Evolutionary conservation across 2,797 vertebrate species (phyloP).

Genomic region (Enteromius paludinosus): DNA sequence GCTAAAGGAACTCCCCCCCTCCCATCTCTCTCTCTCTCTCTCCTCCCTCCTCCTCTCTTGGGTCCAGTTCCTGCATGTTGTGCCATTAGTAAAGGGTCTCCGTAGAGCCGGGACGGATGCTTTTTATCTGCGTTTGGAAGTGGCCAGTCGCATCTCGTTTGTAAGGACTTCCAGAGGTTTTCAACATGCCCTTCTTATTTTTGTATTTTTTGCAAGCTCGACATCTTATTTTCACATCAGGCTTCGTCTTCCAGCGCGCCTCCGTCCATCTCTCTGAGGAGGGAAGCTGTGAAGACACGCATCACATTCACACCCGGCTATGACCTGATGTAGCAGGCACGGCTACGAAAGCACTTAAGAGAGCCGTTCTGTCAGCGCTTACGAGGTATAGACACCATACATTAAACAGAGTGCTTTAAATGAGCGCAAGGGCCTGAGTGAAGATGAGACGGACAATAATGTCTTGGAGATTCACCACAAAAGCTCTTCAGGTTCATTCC

Average conservation of each 20-base stretch:
- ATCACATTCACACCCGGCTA: conserved; percentile 8
- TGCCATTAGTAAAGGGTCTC: conserved; percentile 59
- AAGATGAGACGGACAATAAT: conserved; percentile 12
- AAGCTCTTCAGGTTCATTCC: conserved; percentile 27
- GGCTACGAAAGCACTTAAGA: conserved; percentile 31
- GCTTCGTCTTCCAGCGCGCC: background rate
- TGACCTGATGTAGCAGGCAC: conserved; percentile 15
- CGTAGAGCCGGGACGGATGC: conserved; percentile 55
- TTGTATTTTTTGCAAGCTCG: conserved; percentile 28
- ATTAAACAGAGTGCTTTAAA: conserved; percentile 40
- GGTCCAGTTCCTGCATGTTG: conserved; percentile 58
- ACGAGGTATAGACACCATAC: conserved; percentile 14
- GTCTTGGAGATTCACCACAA: conserved; percentile 30
- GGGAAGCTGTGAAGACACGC: conserved; percentile 12
- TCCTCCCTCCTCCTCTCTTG: conserved; percentile 57
- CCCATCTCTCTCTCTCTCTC: conserved; percentile 41
- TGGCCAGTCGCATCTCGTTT: conserved; percentile 63
- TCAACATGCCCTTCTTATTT: conserved; percentile 53
- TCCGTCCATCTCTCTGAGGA: conserved; percentile 27
- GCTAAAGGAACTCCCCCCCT: conserved; percentile 47
- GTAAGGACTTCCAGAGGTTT: conserved; percentile 54
- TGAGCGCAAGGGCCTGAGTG: background rate
- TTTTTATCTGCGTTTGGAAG: conserved; percentile 66
- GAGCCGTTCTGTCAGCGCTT: background rate
- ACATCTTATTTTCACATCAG: conserved; percentile 34